phyloP scores from a whole-genome alignment of 2,888 invertebrate genomes.

The Exephanes ischioxanthus region DNA sequence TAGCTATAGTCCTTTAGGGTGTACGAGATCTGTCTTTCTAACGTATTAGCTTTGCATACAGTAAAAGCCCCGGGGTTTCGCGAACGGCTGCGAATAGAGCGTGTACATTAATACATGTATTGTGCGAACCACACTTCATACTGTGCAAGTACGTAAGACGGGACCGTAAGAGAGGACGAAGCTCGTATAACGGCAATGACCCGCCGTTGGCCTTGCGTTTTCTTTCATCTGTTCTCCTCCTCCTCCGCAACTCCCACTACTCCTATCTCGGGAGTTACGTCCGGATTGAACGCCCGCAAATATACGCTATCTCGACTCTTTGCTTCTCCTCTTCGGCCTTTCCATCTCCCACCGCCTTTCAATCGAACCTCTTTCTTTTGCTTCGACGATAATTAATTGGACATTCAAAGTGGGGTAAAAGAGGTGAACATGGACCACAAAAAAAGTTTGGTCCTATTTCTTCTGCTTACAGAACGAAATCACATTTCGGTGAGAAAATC shows the following conservation, averaged over 20 bases:
- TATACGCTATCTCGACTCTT: constrained; percentile 14
- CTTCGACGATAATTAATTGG: constrained; percentile 38
- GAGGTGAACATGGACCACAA: no score
- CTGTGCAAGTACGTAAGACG: constrained; percentile 22
- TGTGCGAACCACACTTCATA: background rate
- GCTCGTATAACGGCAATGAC: constrained; percentile 81
- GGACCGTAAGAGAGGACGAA: constrained; percentile 67
- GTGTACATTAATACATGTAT: background rate
- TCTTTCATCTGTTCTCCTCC: constrained; percentile 78
- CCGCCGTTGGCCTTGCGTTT: constrained; percentile 80
- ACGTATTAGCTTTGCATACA: constrained; percentile 11
- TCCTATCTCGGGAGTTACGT: constrained; percentile 41
- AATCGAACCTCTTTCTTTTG: constrained; percentile 21
- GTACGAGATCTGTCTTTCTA: background rate
- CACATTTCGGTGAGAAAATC: background rate
- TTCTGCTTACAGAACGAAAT: background rate
- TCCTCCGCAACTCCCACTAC: constrained; percentile 56
- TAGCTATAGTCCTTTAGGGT: background rate
- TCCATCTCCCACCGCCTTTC: constrained; percentile 6
- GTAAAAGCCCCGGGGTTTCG: constrained; percentile 11
- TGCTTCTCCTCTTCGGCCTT: constrained; percentile 27
- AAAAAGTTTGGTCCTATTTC: background rate
- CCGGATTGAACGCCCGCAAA: constrained; percentile 38
- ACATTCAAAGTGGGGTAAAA: background rate
- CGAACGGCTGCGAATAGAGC: background rate